Conservation (phyloP, 2,888 invertebrate species). For the Plagiodera versicolora region DNA sequence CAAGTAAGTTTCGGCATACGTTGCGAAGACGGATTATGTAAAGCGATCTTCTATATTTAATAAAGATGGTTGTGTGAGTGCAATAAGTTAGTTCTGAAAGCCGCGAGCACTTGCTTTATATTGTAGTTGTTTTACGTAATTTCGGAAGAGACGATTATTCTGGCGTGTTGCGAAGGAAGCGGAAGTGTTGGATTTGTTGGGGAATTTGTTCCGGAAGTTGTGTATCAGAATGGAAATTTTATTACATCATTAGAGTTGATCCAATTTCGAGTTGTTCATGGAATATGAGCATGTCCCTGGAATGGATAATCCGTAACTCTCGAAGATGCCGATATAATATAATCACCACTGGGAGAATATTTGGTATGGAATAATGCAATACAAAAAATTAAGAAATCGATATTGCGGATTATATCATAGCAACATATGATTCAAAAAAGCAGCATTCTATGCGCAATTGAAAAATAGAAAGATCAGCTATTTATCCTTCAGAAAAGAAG, state of each 20-base stretch:
- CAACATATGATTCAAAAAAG: too few species aligned
- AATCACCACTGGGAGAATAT: too few species aligned
- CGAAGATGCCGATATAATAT: too few species aligned
- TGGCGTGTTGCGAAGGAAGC: conserved; percentile 25
- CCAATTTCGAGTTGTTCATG: not conserved
- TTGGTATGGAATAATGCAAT: too few species aligned
- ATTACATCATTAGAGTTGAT: not conserved
- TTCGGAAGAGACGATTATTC: conserved; percentile 29
- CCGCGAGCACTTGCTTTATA: conserved; percentile 33
- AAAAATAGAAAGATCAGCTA: too few species aligned
- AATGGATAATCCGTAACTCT: too few species aligned
- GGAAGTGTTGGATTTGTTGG: not conserved
- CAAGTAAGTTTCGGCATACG: conserved; percentile 33
- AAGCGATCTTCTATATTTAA: conserved; percentile 32
- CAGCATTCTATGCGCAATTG: too few species aligned
- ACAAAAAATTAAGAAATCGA: too few species aligned
- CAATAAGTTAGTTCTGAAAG: conserved; percentile 26
- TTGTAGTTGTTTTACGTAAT: conserved; percentile 30
- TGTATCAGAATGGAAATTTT: not conserved
- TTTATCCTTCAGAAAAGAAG: too few species aligned
- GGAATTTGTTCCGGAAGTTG: not conserved
- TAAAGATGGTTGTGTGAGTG: conserved; percentile 29
- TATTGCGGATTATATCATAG: too few species aligned
- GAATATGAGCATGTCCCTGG: not conserved
- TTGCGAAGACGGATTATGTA: conserved; percentile 34